phyloP scores from a whole-genome alignment of 30 jellyfish, hydroid and myxozoan species.

The Nemopilema nomurai region DNA sequence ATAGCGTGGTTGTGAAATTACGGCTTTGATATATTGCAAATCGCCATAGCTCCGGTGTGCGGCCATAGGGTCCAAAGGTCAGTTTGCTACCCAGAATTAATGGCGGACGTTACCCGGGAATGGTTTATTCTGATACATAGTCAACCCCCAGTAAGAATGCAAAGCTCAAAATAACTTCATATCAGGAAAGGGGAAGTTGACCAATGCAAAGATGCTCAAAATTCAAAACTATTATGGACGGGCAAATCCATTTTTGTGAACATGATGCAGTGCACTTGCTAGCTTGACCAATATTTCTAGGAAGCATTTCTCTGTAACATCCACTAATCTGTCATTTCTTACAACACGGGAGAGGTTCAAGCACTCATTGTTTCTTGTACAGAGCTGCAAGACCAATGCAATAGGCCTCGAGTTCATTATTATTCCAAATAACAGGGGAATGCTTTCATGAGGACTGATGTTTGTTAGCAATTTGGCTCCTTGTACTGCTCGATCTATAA shows the following conservation, averaged over 20 bases:
- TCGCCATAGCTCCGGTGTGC: too few species aligned
- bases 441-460: conserved; percentile 10
- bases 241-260: conserved; percentile 9
- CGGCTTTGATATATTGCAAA: too few species aligned
- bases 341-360: neutral
- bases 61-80: too few species aligned
- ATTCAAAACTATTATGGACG: too few species aligned
- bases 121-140: too few species aligned
- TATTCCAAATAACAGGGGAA: neutral
- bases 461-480: neutral
- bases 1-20: too few species aligned
- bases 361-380: neutral
- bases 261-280: conserved; percentile 16
- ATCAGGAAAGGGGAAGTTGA: too few species aligned
- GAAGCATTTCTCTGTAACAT: neutral
- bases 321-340: neutral
- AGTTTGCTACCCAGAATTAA: too few species aligned
- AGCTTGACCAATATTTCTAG: neutral
- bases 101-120: too few species aligned
- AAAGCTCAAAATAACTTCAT: too few species aligned
- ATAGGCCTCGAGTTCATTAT: neutral
- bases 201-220: too few species aligned
- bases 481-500: neutral
- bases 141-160: too few species aligned
- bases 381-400: conserved; percentile 4